Evolutionary conservation across 2,113 vertebrate species (phyloP), one percentile per base, ranked within the genome.

Genomic region (Albula goreensis): DNA sequence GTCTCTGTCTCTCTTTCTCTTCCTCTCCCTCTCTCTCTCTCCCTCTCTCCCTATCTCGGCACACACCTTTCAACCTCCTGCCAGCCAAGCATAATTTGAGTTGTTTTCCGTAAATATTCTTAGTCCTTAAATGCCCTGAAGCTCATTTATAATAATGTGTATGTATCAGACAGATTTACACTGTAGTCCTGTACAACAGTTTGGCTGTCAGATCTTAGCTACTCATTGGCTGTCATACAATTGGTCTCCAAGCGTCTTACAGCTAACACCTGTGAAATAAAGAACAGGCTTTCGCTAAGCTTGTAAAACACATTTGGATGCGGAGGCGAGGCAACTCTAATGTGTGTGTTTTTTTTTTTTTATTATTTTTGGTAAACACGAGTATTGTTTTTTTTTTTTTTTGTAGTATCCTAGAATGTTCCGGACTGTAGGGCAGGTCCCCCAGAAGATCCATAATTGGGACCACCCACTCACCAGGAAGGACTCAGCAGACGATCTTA

Each of bases 41-140:
- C 2, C 50, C 78, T 80, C 25, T 50, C n/a, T 80, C 78, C 15
- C n/a, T 80, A 50, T 52, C 86, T 89, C 66, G 41, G 80, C 50
- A 53, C 81, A 15, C 80, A 2, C 13, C 19, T 50, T 6, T 56
- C 53, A 7, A 56, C 63, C 15, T n/a, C 19, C 15, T 53, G 48
- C 22, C 77, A 48, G 77, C 31, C 84, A 49, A 79, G 74, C 52
- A 12, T 56, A n/a, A 13, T 15, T 5, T n/a, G 84, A 82, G 17
- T 41, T 48, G 9, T 63, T 60, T 80, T 50, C 53, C 48, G 51
- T 85, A 50, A 80, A 85, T 85, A 79, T 57, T 57, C 10, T 77
- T 50, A 52, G 77, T 80, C 78, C 19, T 80, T 19, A 85, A 85
- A 85, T 13, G 7, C 11, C 78, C 84, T 80, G 25, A 25, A 48